Percentiles rank a stretch among this genome's conserved stretches.
Evolutionary conservation across 2,113 vertebrate genomes (phyloP).

Genomic region (Platichthys flesus): DNA sequence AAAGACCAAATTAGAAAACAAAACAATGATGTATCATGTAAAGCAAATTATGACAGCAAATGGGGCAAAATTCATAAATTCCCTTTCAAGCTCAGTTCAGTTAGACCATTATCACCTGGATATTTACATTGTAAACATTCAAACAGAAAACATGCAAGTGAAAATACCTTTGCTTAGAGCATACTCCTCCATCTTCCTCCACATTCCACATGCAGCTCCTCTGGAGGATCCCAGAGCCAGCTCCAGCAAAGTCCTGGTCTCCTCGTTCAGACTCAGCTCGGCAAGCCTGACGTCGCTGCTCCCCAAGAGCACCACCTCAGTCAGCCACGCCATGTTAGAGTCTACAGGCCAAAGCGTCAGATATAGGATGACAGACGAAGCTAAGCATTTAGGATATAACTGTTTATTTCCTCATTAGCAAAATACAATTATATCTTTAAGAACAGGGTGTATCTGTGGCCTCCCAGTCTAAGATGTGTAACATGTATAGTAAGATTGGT

Average conservation of each 20-base stretch:
- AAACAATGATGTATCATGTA: no score
- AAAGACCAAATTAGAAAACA: no score
- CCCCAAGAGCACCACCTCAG: conserved; percentile 79
- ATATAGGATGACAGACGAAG: no score
- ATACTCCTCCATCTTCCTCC: conserved; percentile 85
- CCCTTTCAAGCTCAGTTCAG: no score
- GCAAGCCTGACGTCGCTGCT: conserved; percentile 75
- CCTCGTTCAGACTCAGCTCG: conserved; percentile 78
- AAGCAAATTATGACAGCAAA: no score
- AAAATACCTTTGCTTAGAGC: conserved; percentile 77
- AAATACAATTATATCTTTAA: not conserved
- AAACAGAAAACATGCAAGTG: not conserved
- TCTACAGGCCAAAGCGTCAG: conserved; percentile 60
- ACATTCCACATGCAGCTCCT: conserved; percentile 77
- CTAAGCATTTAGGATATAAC: not conserved
- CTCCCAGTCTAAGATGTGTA: not conserved
- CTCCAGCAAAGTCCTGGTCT: conserved; percentile 79
- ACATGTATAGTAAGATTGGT: not conserved
- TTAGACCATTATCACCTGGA: no score
- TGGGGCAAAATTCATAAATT: no score
- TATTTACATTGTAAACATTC: not conserved
- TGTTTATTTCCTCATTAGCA: not conserved
- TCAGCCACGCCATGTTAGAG: conserved; percentile 77
- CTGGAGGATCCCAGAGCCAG: conserved; percentile 80
- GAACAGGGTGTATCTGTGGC: not conserved